Conservation (phyloP, 2,113 vertebrate genomes). For the Urocolius indicus region DNA sequence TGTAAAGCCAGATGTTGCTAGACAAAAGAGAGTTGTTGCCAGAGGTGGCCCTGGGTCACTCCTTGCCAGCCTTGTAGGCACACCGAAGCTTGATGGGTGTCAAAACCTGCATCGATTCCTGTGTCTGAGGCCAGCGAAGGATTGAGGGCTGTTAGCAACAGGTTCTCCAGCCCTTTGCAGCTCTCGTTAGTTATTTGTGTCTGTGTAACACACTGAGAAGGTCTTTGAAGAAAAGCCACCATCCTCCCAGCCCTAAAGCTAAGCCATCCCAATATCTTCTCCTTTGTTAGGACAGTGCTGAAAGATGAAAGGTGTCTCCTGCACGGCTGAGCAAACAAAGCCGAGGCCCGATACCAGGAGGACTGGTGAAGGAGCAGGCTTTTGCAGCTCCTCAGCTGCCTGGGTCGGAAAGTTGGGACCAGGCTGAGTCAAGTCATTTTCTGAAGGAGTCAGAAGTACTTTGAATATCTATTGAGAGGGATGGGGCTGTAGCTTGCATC, state of each 20-base stretch:
- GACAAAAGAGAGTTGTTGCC: neutral
- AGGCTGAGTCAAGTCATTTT: neutral
- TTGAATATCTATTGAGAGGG: rapidly evolving
- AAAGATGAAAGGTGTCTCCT: neutral
- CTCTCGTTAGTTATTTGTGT: neutral
- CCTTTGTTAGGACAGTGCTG: neutral
- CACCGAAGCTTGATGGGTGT: neutral
- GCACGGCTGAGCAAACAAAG: neutral
- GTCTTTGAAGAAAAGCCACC: neutral
- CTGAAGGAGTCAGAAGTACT: neutral
- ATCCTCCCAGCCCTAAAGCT: neutral
- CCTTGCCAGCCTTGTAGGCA: neutral
- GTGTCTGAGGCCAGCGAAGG: neutral
- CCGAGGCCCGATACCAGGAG: rapidly evolving
- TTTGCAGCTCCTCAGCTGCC: rapidly evolving
- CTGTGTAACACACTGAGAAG: neutral
- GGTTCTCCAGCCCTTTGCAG: neutral
- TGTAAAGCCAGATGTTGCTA: neutral
- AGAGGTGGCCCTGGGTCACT: neutral
- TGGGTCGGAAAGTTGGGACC: neutral
- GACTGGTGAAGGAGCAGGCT: neutral
- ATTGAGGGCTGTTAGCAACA: neutral
- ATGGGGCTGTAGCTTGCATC: neutral
- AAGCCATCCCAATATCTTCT: neutral
- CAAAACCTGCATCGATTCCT: neutral